Evolutionary conservation across 2,797 vertebrate species (phyloP), one percentile per base, ranked within the genome.

Genomic region (Lagodon rhomboides): DNA sequence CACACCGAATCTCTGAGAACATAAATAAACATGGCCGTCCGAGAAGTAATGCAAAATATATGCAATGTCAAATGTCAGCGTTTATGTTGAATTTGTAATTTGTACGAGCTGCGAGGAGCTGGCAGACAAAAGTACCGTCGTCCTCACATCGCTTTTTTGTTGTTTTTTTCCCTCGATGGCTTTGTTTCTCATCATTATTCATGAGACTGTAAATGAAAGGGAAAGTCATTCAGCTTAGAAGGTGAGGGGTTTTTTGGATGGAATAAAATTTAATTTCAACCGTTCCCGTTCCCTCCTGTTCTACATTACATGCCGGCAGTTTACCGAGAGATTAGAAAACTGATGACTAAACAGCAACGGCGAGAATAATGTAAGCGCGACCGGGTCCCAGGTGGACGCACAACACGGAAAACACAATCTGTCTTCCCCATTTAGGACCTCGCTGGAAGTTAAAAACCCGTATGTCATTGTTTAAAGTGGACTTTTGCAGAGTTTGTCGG

Each of bases 141-240:
- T 62, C 51, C 27, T 67, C 22, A 9, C 59, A 79, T 81, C 22
- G 64, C 73, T 76, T 7, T 53, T n/a, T 30, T 30, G 67, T 75
- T 75, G n/a, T 53, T n/a, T 38, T 38, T 38, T 38, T 38, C 1
- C 6, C 47, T 44, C 25, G 64, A 75, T 44, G 53, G 43, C 17
- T 85, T 85, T 59, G 61, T 62, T 73, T 71, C 62, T 87, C 78
- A 78, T 87, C 71, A 58, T 84, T 85, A 87, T 88, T 87, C 83
- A 84, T 75, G 80, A 87, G 55, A 30, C 73, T 49, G 67, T 75
- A 46, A 79, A 85, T 71, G 70, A 82, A 83, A 83, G 62, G 64
- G 68, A 73, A 78, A 77, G 60, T 65, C 27, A 16, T 44, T 74
- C 49, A 20, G 67, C 69, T 25, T 50, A 58, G 38, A 77, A 79